Base-by-base conservation (phyloP, 1,140 invertebrate species). In the Coelopa frigida region DNA sequence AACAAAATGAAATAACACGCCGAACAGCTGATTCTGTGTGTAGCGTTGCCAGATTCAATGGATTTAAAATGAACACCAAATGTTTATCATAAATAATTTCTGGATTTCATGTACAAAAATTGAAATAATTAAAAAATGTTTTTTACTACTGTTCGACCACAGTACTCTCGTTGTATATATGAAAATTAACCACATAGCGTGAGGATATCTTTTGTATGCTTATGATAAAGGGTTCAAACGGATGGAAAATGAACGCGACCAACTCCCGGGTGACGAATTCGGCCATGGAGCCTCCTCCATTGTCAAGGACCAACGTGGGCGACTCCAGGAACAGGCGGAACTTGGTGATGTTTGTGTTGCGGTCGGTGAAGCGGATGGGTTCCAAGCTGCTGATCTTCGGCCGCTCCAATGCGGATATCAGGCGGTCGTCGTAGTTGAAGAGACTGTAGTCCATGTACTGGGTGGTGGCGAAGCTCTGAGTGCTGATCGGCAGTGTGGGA, bases 231-330 rank as follows among this genome's bases (percentile, higher is more conserved):
- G 94, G 94, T 73, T 97, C 92, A 26, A 83, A 89, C 0, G 94
- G 94, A 74, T 98, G 94, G 70, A 95, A 97, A n/a, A 89, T 95
- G 68, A 96, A 97, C 7, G 94, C 92, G n/a, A 96, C 93, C 2
- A 97, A 75, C 53, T 64, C 91, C 70, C 55, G 89, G 83, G 80
- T 44, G 31, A 39, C n/a, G n/a, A n/a, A n/a, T n/a, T n/a, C n/a
- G n/a, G n/a, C n/a, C n/a, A n/a, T n/a, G n/a, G n/a, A n/a, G n/a
- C n/a, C n/a, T n/a, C n/a, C 8, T 32, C 26, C 8, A 7, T 15
- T 24, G 11, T 18, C 44, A 15, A n/a, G n/a, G n/a, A n/a, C 7
- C 23, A 27, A 17, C n/a, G 17, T 7, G 11, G 14, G 17, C 27
- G 51, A 46, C 27, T 50, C 53, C 6, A 53, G 50, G 24, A 46